These are phyloP conservation scores for Drosophila pectinifera DNA, from an alignment of 1,140 invertebrate genomes.

Conservation along the genomic window DNA sequence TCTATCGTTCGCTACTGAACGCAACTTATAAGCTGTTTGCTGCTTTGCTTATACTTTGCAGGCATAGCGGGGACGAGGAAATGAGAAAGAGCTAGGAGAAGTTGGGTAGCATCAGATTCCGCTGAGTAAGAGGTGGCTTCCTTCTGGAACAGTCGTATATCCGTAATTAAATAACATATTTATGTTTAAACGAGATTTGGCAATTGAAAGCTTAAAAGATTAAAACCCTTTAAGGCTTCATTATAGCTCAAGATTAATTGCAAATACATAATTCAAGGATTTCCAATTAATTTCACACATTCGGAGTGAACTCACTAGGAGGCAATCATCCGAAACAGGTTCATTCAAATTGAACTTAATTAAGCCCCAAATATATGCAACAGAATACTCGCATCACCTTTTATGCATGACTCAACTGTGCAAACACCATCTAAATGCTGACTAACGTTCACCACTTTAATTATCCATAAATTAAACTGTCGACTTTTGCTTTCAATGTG, in stretches of 20 bases:
- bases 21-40: no score
- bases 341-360: conserved; percentile 7
- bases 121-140: no score
- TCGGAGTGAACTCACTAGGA: conserved; percentile 12
- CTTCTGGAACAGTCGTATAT: no score
- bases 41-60: no score
- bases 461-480: conserved; percentile 37
- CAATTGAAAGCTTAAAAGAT: not conserved
- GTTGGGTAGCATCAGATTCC: no score
- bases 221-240: not conserved
- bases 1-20: no score
- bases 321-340: not conserved
- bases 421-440: conserved; percentile 21
- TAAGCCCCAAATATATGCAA: conserved; percentile 14
- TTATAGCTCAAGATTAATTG: not conserved
- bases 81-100: no score
- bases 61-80: no score
- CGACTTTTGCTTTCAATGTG: conserved; percentile 24
- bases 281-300: conserved; percentile 16
- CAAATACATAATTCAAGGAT: conserved; percentile 1
- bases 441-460: conserved; percentile 13
- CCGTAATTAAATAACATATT: no score
- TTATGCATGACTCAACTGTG: conserved; percentile 20
- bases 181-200: not conserved
- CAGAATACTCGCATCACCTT: conserved; percentile 5